phyloP scores from a whole-genome alignment of 2,797 vertebrate species.

The Linurgus olivaceus region DNA sequence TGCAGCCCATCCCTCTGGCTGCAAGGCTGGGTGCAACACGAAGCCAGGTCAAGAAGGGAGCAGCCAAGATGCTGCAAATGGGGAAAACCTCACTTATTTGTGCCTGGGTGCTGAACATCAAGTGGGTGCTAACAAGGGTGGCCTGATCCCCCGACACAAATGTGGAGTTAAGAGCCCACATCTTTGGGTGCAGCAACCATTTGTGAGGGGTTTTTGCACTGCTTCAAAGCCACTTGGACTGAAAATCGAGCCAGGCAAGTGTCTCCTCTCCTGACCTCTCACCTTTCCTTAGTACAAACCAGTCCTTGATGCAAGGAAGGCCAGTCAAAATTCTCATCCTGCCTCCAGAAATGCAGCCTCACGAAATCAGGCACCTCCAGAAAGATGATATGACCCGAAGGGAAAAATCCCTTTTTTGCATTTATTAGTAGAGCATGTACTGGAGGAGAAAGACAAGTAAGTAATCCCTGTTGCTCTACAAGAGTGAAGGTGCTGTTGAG shows the following conservation, averaged over 20 bases:
- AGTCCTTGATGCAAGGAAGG: rapidly evolving
- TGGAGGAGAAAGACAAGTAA: neutral
- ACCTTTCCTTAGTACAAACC: neutral
- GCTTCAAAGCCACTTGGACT: neutral
- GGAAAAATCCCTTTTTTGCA: neutral
- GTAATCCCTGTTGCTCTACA: neutral
- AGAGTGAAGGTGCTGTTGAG: neutral
- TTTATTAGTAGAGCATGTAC: neutral
- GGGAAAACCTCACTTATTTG: neutral
- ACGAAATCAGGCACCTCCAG: neutral
- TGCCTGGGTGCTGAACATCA: neutral
- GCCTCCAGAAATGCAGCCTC: neutral
- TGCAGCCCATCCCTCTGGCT: neutral
- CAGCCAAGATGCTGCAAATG: neutral
- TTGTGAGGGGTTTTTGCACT: neutral
- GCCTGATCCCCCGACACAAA: neutral
- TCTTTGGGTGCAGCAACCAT: neutral
- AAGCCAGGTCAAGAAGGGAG: neutral
- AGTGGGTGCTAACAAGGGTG: rapidly evolving
- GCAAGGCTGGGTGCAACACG: neutral
- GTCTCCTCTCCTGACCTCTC: neutral
- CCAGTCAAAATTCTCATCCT: neutral
- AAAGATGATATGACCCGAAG: neutral
- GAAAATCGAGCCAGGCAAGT: neutral
- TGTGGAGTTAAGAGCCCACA: rapidly evolving